These are phyloP conservation scores for Cepaea hortensis DNA, from an alignment of 2,888 invertebrate species.

Conservation along the genomic window DNA sequence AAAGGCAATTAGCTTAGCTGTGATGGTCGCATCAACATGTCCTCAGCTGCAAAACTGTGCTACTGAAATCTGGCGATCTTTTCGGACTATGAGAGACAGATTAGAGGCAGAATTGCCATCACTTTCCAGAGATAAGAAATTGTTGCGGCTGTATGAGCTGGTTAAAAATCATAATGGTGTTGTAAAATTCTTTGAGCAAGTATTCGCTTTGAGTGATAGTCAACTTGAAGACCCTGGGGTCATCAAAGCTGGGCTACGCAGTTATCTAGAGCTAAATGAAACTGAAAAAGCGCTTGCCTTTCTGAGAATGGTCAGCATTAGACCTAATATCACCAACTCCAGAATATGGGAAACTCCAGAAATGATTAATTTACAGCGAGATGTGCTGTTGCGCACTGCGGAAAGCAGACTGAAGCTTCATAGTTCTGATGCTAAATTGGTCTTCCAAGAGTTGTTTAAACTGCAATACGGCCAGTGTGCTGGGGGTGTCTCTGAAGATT, in stretches of 20 bases:
- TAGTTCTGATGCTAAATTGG: not conserved
- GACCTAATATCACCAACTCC: not conserved
- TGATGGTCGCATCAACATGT: not conserved
- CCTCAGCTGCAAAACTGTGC: not conserved
- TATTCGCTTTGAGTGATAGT: not conserved
- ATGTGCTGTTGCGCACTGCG: not conserved
- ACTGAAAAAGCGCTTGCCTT: constrained; percentile 9
- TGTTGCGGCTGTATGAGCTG: not conserved
- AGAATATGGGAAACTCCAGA: not conserved
- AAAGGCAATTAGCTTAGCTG: constrained; percentile 14
- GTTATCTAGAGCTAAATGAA: not conserved
- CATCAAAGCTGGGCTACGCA: not conserved
- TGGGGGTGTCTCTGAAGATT: not conserved
- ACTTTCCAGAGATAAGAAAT: not conserved
- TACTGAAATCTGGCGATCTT: not conserved
- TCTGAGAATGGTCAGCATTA: not conserved
- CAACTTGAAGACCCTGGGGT: not conserved
- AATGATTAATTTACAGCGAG: not conserved
- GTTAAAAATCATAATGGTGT: not conserved
- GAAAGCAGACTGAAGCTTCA: not conserved
- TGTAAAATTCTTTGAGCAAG: not conserved
- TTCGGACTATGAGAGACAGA: not conserved
- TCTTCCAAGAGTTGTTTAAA: constrained; percentile 22
- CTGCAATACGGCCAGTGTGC: not conserved
- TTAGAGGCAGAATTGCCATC: not conserved